phyloP scores from a whole-genome alignment of 2,797 vertebrate species.

The Pseudocheirus occidentalis region DNA sequence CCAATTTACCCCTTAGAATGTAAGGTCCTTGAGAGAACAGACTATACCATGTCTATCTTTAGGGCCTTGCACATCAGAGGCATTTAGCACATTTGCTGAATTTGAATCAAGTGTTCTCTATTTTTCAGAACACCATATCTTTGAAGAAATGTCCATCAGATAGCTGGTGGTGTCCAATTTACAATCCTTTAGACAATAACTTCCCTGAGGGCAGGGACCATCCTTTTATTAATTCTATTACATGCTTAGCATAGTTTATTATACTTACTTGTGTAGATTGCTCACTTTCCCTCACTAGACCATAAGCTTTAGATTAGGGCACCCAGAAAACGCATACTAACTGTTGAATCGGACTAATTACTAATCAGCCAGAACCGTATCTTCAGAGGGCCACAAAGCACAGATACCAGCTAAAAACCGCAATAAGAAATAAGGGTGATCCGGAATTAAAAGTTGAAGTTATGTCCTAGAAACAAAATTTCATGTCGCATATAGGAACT shows the following conservation, averaged over 20 bases:
- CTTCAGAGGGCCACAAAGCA: not conserved
- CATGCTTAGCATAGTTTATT: not conserved
- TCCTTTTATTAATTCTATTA: not conserved
- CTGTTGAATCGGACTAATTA: not conserved
- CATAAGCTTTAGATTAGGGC: not conserved
- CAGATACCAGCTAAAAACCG: not conserved
- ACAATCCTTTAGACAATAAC: not conserved
- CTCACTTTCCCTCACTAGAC: not conserved
- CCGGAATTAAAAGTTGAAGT: not conserved
- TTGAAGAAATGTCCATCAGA: not conserved
- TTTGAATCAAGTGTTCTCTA: not conserved
- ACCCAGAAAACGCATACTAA: not conserved
- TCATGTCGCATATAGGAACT: not conserved
- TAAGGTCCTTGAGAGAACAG: not conserved
- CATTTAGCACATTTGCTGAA: not conserved
- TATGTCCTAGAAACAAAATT: constrained; percentile 18
- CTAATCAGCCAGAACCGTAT: not conserved
- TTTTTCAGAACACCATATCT: not conserved
- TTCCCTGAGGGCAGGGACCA: not conserved
- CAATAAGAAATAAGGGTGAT: not conserved
- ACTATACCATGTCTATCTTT: not conserved
- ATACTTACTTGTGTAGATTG: not conserved
- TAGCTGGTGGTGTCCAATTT: not conserved
- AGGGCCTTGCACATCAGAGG: not conserved
- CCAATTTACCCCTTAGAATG: not conserved